These are phyloP conservation scores for Luperina nickerlii DNA, from an alignment of 2,888 invertebrate species.

Conservation along the genomic window DNA sequence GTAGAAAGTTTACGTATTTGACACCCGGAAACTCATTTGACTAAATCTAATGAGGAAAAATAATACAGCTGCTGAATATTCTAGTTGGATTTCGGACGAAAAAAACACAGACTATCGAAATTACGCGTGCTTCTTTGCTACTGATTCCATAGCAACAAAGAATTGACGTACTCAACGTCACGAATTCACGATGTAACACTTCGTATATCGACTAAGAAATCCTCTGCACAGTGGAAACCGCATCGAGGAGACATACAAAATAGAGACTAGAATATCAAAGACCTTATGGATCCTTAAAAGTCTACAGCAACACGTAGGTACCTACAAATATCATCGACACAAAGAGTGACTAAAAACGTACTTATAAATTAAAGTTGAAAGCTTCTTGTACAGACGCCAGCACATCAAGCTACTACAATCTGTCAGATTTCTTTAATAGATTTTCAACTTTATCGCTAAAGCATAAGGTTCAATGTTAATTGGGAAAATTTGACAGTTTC, in stretches of 20 bases:
- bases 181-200: not conserved
- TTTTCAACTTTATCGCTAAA: too few relatives aligned
- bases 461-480: too few relatives aligned
- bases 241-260: too few relatives aligned
- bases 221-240: not conserved
- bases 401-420: too few relatives aligned
- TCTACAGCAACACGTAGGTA: not conserved
- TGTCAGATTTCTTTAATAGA: too few relatives aligned
- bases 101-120: not conserved
- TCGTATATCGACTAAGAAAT: not conserved
- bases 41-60: not conserved
- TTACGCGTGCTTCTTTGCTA: not conserved
- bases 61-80: not conserved
- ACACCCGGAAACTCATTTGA: not conserved
- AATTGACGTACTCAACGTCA: not conserved
- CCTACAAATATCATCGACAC: not conserved
- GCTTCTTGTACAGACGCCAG: too few relatives aligned
- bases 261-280: not conserved
- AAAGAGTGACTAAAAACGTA: not conserved
- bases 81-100: not conserved
- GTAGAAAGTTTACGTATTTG: not conserved
- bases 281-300: not conserved
- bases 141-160: constrained; percentile 2
- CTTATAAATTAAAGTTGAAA: not conserved
- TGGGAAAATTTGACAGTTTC: too few relatives aligned